Conservation (phyloP, 2,113 vertebrate genomes). For the Pachycephala philippinensis region DNA sequence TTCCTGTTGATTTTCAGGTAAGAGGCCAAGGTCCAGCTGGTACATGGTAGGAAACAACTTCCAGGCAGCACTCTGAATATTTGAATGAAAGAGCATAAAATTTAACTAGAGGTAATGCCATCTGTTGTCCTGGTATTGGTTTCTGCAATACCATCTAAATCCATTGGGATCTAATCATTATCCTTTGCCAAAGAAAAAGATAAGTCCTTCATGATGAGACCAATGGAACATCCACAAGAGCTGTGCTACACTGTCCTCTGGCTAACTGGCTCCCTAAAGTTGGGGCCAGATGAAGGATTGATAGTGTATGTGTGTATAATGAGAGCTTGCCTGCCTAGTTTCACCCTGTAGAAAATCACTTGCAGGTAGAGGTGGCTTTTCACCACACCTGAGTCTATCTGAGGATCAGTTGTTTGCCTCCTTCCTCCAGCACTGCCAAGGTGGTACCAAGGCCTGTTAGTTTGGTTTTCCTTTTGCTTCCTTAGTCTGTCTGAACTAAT, state of each 20-base stretch:
- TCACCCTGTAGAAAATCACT: background rate
- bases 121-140: background rate
- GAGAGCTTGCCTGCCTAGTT: background rate
- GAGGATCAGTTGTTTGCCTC: background rate
- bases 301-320: background rate
- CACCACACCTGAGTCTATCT: background rate
- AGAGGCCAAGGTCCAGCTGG: background rate
- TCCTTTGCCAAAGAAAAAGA: background rate
- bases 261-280: background rate
- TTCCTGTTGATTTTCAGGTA: background rate
- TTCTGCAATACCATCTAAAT: background rate
- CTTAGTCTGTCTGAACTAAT: background rate
- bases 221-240: background rate
- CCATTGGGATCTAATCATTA: background rate
- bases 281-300: background rate
- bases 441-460: background rate
- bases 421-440: background rate
- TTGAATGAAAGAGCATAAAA: background rate
- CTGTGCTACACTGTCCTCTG: rapidly evolving
- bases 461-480: background rate
- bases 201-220: background rate
- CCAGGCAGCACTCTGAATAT: background rate
- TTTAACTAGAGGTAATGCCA: background rate
- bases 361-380: background rate
- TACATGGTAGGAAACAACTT: background rate